These are phyloP conservation scores for Acrocephalus scirpaceus DNA, from an alignment of 2,797 vertebrate genomes.

Conservation along the genomic window DNA sequence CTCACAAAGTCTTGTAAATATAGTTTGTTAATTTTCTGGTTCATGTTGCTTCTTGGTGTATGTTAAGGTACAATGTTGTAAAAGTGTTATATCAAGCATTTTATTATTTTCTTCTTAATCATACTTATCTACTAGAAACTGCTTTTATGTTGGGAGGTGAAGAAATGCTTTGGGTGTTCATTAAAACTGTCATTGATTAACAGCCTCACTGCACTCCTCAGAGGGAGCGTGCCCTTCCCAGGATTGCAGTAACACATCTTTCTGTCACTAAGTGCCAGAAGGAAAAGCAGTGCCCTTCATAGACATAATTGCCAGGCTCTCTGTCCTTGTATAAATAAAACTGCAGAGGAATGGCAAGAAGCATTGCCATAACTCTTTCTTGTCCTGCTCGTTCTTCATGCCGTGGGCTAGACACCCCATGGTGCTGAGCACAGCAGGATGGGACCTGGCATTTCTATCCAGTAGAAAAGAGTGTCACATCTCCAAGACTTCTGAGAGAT, in stretches of 20 bases:
- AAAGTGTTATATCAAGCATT: neutral
- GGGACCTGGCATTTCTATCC: neutral
- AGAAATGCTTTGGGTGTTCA: neutral
- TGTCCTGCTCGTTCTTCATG: neutral
- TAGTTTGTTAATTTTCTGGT: neutral
- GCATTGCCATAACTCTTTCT: neutral
- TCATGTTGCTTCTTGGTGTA: neutral
- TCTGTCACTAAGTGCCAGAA: neutral
- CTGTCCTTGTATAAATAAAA: neutral
- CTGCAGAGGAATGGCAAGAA: neutral
- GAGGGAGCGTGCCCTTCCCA: accelerated
- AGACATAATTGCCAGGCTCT: neutral
- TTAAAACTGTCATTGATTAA: neutral
- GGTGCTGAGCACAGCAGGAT: neutral
- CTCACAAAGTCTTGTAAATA: neutral
- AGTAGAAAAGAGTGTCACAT: neutral
- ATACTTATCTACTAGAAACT: neutral
- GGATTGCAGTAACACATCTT: neutral
- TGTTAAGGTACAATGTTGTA: neutral
- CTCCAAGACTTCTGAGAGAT: neutral
- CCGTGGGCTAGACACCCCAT: too few species aligned
- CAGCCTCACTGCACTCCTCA: neutral
- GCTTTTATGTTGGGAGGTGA: neutral
- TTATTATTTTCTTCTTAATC: neutral
- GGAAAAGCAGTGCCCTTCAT: neutral